These are phyloP conservation scores for Linyphia triangularis DNA, from an alignment of 2,888 invertebrate genomes.

Conservation along the genomic window DNA sequence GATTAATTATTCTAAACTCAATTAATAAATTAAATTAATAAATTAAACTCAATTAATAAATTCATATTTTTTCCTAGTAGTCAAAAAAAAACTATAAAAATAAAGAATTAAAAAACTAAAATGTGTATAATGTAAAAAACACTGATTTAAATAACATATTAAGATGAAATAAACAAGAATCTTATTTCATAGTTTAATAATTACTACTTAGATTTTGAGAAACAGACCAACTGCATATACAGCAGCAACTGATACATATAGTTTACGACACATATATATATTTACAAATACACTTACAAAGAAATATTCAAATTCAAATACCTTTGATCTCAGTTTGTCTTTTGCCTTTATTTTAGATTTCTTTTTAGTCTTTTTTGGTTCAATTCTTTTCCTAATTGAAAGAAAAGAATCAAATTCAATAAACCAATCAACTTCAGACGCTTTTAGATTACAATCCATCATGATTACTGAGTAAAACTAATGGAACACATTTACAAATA, in stretches of 20 bases:
- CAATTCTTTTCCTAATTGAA: slow-evolving; percentile 67
- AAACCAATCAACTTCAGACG: slow-evolving; percentile 58
- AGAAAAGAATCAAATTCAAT: slow-evolving; percentile 56
- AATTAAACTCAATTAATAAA: no score
- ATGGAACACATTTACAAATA: not conserved
- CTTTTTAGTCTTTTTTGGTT: slow-evolving; percentile 73
- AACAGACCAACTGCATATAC: no score
- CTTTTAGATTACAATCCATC: not conserved
- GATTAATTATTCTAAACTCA: no score
- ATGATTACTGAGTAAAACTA: not conserved
- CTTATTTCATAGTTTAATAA: not conserved
- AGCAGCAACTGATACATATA: no score
- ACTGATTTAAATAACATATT: not conserved
- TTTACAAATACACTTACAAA: not conserved
- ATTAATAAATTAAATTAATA: no score
- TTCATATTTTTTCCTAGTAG: no score
- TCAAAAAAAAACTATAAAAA: not conserved
- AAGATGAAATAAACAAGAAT: not conserved
- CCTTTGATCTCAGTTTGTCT: slow-evolving; percentile 64
- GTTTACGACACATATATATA: not conserved
- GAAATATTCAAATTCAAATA: slow-evolving; percentile 12
- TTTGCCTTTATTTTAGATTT: slow-evolving; percentile 72
- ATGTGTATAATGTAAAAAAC: not conserved
- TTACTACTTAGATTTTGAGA: no score
- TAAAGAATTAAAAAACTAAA: not conserved